A percentile compares a stretch with the other conserved stretches of the same genome.
phyloP scores from a whole-genome alignment of 2,797 vertebrate genomes.

The Phrynocephalus guinanensis region DNA sequence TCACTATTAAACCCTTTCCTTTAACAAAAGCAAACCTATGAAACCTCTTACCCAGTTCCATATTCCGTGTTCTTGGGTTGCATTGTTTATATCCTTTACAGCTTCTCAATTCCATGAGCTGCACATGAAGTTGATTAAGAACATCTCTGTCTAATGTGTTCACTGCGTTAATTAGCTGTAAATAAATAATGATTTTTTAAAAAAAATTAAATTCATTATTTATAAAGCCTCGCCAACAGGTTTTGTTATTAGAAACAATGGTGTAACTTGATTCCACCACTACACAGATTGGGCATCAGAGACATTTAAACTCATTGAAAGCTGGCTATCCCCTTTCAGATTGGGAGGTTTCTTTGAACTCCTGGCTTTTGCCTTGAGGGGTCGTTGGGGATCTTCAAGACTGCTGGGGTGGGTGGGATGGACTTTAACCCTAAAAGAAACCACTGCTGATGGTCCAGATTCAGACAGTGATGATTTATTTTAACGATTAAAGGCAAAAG shows the following conservation, averaged over 20 bases:
- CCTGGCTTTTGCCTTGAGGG: no score
- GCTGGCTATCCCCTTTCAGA: no score
- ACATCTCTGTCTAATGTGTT: constrained; percentile 88
- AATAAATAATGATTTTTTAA: neutral
- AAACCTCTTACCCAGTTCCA: constrained; percentile 85
- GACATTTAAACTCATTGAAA: neutral
- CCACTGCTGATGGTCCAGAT: no score
- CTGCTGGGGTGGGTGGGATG: no score
- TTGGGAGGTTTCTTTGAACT: no score
- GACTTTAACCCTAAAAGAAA: no score
- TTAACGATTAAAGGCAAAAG: no score
- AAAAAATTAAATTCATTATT: neutral
- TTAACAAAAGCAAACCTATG: neutral
- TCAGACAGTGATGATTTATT: no score
- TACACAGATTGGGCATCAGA: neutral
- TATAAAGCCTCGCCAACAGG: neutral
- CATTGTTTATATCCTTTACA: constrained; percentile 94
- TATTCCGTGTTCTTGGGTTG: constrained; percentile 89
- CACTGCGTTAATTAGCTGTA: constrained; percentile 92
- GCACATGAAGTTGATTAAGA: constrained; percentile 90
- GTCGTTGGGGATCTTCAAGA: no score
- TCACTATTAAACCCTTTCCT: neutral
- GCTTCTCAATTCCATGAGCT: constrained; percentile 94
- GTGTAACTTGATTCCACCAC: neutral
- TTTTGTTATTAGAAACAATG: neutral